Percentiles rank a stretch among this genome's conserved stretches.
Conservation (phyloP, 2,888 invertebrate species). For the Amiota communis region DNA sequence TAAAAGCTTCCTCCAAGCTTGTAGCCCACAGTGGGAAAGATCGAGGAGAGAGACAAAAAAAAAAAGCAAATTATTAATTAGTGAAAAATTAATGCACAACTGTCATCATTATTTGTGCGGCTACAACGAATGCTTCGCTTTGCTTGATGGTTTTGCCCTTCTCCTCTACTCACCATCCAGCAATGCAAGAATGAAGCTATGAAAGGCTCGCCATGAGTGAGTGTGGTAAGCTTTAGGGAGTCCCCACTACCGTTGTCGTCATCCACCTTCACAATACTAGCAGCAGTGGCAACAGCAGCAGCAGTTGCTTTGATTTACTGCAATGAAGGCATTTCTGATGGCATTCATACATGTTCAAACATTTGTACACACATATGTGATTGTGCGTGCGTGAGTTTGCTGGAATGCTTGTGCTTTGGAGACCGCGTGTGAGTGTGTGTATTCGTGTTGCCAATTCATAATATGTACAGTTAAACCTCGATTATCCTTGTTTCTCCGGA, state of each 20-base stretch:
- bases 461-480: no score
- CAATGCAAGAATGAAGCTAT: no score
- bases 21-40: background rate
- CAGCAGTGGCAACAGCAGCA: no score
- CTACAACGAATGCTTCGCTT: background rate
- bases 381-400: no score
- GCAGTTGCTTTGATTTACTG: constrained; percentile 22
- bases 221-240: no score
- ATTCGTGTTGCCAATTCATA: no score
- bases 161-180: background rate
- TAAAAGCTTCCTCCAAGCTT: no score
- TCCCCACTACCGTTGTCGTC: no score
- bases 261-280: background rate
- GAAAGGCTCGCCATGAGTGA: no score
- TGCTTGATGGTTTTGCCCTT: background rate
- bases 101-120: constrained; percentile 59
- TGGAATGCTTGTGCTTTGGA: no score
- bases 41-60: constrained; percentile 32
- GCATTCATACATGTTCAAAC: background rate
- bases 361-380: background rate
- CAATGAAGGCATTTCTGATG: constrained; percentile 8
- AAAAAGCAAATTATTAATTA: constrained; percentile 63
- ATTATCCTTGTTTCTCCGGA: no score
- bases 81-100: constrained; percentile 62
- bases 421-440: no score